A percentile compares a stretch with the other conserved stretches of the same genome.
Conservation (phyloP, 2,113 vertebrate species). For the Cepphus grylle region DNA sequence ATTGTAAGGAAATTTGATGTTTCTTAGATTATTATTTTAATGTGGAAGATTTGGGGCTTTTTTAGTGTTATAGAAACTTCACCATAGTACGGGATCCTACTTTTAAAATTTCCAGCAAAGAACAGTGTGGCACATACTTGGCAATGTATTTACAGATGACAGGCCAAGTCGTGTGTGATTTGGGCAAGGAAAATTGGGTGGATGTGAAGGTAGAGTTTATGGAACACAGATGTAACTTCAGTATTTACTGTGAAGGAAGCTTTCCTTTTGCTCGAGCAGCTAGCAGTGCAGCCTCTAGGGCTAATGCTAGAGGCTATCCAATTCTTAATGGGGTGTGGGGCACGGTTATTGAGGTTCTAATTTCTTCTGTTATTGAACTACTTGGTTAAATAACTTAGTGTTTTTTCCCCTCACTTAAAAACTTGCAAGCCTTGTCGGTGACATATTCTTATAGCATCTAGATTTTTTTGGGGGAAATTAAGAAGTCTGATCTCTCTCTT, state of each 20-base stretch:
- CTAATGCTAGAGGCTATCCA: not conserved
- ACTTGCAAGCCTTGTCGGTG: accelerated
- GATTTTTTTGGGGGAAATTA: not conserved
- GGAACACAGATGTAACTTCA: not conserved
- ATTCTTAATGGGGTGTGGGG: not conserved
- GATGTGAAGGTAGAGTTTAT: not conserved
- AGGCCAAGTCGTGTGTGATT: accelerated
- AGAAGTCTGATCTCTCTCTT: not conserved
- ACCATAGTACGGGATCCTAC: not conserved
- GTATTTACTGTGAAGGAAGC: not conserved
- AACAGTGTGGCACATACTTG: accelerated
- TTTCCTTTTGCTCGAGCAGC: not conserved
- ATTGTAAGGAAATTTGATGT: not conserved
- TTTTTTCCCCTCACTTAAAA: not conserved
- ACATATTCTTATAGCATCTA: not conserved
- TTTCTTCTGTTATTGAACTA: not conserved
- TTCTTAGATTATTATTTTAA: not conserved
- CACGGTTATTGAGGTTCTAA: not conserved
- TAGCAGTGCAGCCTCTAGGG: not conserved
- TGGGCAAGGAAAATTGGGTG: not conserved
- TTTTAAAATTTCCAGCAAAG: not conserved
- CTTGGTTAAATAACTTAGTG: not conserved
- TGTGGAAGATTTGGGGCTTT: not conserved
- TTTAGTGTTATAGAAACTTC: not conserved
- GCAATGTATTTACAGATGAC: not conserved